These are phyloP conservation scores for Malurus splendens DNA, from an alignment of 2,797 vertebrate species.

Conservation along the genomic window DNA sequence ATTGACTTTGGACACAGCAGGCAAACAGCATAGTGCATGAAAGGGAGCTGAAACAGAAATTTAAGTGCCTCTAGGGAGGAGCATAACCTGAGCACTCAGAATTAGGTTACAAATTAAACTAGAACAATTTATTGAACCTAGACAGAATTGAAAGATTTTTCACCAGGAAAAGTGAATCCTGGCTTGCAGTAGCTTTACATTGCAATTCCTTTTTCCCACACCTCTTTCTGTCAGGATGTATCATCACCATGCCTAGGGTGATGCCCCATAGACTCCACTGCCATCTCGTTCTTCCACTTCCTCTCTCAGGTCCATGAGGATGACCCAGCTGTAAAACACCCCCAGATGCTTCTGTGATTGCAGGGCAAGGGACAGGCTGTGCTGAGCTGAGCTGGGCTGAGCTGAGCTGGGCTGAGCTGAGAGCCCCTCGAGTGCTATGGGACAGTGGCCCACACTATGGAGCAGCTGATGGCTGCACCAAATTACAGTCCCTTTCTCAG, in stretches of 20 bases:
- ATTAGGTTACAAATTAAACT: not conserved
- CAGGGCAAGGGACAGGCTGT: not conserved
- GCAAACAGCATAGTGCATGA: not conserved
- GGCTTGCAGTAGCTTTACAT: not conserved
- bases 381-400: not conserved
- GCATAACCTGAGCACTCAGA: not conserved
- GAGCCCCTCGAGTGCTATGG: fast-evolving
- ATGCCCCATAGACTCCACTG: fast-evolving
- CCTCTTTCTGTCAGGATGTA: not conserved
- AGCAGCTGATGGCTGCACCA: not conserved
- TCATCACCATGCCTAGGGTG: not conserved
- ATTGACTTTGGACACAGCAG: not conserved
- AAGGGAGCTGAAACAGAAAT: not conserved
- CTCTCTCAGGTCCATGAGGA: not conserved
- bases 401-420: not conserved
- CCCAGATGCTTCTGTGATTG: not conserved
- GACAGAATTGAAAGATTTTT: not conserved
- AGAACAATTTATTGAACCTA: not conserved
- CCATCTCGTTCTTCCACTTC: not conserved
- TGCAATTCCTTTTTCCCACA: not conserved
- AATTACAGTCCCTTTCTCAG: not conserved
- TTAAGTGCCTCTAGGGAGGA: not conserved
- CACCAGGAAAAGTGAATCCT: not conserved
- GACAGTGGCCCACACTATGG: not conserved
- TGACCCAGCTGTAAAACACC: not conserved